Evolutionary conservation across 2,797 vertebrate species (phyloP), one percentile per base, ranked within the genome.

Genomic region (Eupleurogrammus muticus): DNA sequence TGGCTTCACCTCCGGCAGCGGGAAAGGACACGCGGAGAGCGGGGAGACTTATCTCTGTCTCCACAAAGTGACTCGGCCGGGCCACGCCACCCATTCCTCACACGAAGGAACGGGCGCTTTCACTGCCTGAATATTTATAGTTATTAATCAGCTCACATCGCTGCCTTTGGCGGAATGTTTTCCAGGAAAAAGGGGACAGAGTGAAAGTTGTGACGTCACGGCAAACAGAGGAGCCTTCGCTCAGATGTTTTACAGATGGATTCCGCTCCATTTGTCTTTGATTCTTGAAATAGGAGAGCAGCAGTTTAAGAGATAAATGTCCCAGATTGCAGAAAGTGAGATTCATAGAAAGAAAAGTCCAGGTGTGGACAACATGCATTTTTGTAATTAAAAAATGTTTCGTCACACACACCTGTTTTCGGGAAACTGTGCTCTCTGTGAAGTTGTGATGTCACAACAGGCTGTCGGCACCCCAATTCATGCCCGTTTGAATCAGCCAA

Each of bases 41-140:
- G 70, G 44, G 67, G 54, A 65, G 69, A 82, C 77, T 73, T 58
- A 62, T 74, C 70, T 80, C 51, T 69, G 73, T 66, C 62, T 75
- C 68, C 81, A 58, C 70, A 77, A 77, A 76, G 68, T 85, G 66
- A 86, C 79, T 89, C 77, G 87, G 72, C 20, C 19, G 70, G 83
- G 70, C 72, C 62, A 65, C 59, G 64, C 82, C 62, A 56, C 54
- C 67, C 56, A 77, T 87, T 88, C 71, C 82, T 82, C 79, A 78
- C 84, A 87, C 77, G 72, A 80, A 73, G 17, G 77, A 82, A 83
- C 57, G 68, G 60, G 46, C 70, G 42, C 47, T 85, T 88, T 82
- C 72, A 73, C 66, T n/a, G 51, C 76, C 76, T 80, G 62, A 81
- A 88, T 88, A 87, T 87, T 87, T 89, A 89, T 79, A 73, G 68